phyloP scores from a whole-genome alignment of 2,888 invertebrate genomes.

The Synanthedon andrenaeformis region DNA sequence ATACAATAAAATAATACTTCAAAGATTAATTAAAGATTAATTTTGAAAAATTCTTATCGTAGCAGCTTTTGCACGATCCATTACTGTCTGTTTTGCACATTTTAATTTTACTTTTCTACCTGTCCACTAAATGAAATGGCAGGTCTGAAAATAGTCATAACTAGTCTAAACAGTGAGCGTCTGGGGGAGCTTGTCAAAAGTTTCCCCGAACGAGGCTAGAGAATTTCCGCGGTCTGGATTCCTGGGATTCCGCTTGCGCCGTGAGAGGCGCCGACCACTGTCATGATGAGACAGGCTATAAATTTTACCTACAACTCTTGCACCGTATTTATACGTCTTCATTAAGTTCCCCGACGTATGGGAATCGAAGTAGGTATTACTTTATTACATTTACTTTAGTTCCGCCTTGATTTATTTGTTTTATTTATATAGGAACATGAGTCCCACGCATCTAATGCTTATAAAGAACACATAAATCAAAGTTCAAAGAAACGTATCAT shows the following conservation, averaged over 20 bases:
- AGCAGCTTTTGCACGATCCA: too few species aligned
- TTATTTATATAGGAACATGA: too few species aligned
- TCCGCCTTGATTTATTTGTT: neutral
- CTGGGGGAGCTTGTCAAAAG: constrained; percentile 41
- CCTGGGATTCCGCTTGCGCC: constrained; percentile 15
- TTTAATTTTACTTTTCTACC: neutral
- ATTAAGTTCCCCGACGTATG: neutral
- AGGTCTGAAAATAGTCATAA: constrained; percentile 26
- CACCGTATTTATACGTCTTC: constrained; percentile 1
- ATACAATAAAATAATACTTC: too few species aligned
- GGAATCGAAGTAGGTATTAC: neutral
- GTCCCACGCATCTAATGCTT: neutral
- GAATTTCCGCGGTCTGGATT: constrained; percentile 13
- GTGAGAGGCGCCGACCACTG: constrained; percentile 11
- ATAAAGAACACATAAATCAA: neutral
- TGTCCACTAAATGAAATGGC: neutral
- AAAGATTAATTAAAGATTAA: too few species aligned
- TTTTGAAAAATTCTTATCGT: too few species aligned
- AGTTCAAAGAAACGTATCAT: constrained; percentile 21
- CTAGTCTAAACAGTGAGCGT: constrained; percentile 32
- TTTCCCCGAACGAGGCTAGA: constrained; percentile 25
- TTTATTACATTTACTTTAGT: neutral
- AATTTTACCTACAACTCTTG: constrained; percentile 11
- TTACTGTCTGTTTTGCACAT: too few species aligned
- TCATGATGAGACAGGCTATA: constrained; percentile 14